Evolutionary conservation across 2,113 vertebrate genomes (phyloP).

Genomic region (Nestor notabilis): DNA sequence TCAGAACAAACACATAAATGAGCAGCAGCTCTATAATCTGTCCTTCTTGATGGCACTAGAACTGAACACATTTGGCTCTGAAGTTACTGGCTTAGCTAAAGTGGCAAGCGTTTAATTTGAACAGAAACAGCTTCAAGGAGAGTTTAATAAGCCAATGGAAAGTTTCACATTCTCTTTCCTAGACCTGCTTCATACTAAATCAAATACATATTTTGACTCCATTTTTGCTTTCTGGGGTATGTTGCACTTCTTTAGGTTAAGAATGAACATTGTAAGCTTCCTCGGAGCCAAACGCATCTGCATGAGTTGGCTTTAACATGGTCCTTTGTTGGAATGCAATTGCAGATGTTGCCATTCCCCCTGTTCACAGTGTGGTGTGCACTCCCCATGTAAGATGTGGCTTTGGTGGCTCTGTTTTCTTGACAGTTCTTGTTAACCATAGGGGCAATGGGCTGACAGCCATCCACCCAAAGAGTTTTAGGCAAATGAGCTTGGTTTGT

Average conservation of each 20-base stretch:
- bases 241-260: not conserved
- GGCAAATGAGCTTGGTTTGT: not conserved
- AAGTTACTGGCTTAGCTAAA: conserved; percentile 2
- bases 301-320: not conserved
- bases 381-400: not conserved
- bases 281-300: not conserved
- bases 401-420: not conserved
- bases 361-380: not conserved
- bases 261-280: not conserved
- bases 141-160: conserved; percentile 20
- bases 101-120: not conserved
- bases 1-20: conserved; percentile 59
- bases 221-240: not conserved
- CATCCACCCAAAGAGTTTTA: not conserved
- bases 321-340: not conserved
- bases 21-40: conserved; percentile 38
- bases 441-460: not conserved
- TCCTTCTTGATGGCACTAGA: conserved; percentile 44
- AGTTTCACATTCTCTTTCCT: not conserved
- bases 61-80: conserved; percentile 32
- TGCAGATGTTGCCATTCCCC: not conserved
- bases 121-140: conserved; percentile 1
- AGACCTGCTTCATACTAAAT: not conserved
- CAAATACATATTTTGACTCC: not conserved
- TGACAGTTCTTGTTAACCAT: not conserved